A percentile compares a stretch with the other conserved stretches of the same genome.
Evolutionary conservation across 2,113 vertebrate genomes (phyloP).

Genomic region (Chaenocephalus aceratus): DNA sequence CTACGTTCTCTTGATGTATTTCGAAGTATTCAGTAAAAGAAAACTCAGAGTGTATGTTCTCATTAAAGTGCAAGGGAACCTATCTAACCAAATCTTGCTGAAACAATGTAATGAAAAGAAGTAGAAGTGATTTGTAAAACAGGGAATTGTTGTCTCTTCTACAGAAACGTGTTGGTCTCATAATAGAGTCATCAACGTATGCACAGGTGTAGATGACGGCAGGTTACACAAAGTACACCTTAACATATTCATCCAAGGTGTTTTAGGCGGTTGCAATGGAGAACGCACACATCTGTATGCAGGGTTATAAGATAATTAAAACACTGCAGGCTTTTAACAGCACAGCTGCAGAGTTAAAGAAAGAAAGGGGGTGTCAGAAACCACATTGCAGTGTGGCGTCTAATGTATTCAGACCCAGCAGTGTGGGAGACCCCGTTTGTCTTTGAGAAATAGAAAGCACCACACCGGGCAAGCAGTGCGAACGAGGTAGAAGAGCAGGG

Average conservation of each 20-base stretch:
- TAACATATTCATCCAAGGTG: constrained; percentile 8
- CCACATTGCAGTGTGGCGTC: constrained; percentile 63
- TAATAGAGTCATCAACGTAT: constrained; percentile 4
- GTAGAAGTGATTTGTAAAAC: not conserved
- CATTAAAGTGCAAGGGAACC: constrained; percentile 19
- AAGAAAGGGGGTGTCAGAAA: constrained; percentile 53
- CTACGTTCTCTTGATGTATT: constrained; percentile 12
- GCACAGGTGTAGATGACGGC: not conserved
- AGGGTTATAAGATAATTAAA: not conserved
- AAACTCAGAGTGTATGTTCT: constrained; percentile 14
- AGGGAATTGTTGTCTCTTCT: not conserved
- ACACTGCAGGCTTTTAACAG: constrained; percentile 34
- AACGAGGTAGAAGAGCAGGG: constrained; percentile 42
- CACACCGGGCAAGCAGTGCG: constrained; percentile 43
- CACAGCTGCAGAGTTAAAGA: constrained; percentile 25
- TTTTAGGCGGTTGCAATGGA: not conserved
- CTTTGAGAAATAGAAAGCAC: constrained; percentile 59
- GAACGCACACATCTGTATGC: not conserved
- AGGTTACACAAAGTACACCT: not conserved
- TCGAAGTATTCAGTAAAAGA: constrained; percentile 34
- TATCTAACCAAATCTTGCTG: not conserved
- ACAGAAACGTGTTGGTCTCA: not conserved
- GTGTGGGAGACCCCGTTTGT: constrained; percentile 47
- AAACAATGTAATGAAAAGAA: not conserved
- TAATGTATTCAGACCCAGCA: constrained; percentile 59